phyloP scores from a whole-genome alignment of 2,797 vertebrate genomes.

The Mormyrops attenuatus region DNA sequence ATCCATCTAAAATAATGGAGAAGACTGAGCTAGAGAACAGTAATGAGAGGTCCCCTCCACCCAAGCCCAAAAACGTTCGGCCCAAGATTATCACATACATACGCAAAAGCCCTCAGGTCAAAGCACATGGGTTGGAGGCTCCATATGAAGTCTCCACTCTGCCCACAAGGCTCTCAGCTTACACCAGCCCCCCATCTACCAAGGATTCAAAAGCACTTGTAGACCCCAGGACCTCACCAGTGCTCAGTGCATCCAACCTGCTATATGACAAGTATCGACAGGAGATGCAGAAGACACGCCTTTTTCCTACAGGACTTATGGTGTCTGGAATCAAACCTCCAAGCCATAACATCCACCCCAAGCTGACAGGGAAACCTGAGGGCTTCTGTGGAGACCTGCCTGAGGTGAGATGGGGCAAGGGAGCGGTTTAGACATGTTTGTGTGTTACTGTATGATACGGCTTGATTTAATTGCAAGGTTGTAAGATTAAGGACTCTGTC shows the following conservation, averaged over 20 bases:
- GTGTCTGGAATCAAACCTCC: slow-evolving; percentile 75
- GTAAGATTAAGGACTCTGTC: not conserved
- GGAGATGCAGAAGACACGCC: slow-evolving; percentile 73
- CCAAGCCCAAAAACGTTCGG: slow-evolving; percentile 87
- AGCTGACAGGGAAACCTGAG: slow-evolving; percentile 66
- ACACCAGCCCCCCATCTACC: slow-evolving; percentile 50
- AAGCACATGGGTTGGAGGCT: slow-evolving; percentile 69
- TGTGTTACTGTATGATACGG: not conserved
- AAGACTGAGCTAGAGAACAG: slow-evolving; percentile 32
- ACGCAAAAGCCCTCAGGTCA: slow-evolving; percentile 79
- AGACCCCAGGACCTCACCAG: slow-evolving; percentile 55
- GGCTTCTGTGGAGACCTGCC: slow-evolving; percentile 63
- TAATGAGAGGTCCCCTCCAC: slow-evolving; percentile 57
- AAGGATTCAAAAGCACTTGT: slow-evolving; percentile 35
- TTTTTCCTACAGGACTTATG: slow-evolving; percentile 70
- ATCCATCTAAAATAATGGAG: slow-evolving; percentile 34
- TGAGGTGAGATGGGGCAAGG: slow-evolving; percentile 46
- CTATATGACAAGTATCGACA: slow-evolving; percentile 84
- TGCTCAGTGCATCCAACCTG: slow-evolving; percentile 65
- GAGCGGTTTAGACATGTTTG: not conserved
- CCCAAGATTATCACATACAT: slow-evolving; percentile 99
- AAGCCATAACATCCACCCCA: slow-evolving; percentile 68
- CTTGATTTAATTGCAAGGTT: not conserved
- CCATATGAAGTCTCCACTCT: slow-evolving; percentile 70
- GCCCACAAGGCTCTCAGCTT: slow-evolving; percentile 63